Evolutionary conservation across 2,113 vertebrate genomes (phyloP), one percentile per base, ranked within the genome.

Genomic region (Mormyrus iriodes): DNA sequence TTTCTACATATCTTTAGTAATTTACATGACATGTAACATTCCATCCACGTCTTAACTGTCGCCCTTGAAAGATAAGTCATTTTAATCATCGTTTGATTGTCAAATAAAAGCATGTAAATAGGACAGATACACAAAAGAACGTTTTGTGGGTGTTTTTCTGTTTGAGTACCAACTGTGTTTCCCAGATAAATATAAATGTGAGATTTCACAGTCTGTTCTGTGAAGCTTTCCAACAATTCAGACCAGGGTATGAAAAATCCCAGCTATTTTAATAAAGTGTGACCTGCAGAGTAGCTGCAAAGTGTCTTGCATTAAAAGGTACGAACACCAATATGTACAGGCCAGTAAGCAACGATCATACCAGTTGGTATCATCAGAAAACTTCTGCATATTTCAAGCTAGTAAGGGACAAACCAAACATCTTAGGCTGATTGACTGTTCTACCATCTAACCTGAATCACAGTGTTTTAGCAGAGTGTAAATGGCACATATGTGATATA

Each of bases 131-230:
- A 86, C 49, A 86, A 53, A 44, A 61, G 39, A 19, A 85, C 52
- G 61, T 69, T 85, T 83, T 90, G 83, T 35, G 90, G 82, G 84
- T 55, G 52, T 89, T 84, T 89, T 79, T 27, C n/a, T 73, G 58
- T 87, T 85, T 89, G 65, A 83, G 76, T 49, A 39, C 90, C n/a
- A 35, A 58, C 19, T 24, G 76, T 27, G 86, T 83, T 79, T 82
- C 85, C 83, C 21, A 52, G 76, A 87, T 39, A 86, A 86, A 90
- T 87, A 89, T 85, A 89, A 85, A 89, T 84, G 52, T 84, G 76
- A 55, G 21, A 89, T 89, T 42, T 61, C 79, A 53, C 69, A 53
- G 31, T 24, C 69, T 88, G 21, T 84, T 89, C 88, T 17, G 53
- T n/a, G 79, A 85, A 19, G 52, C 79, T 84, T 42, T 84, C 35